Evolutionary conservation across 1,140 invertebrate species (phyloP).

Genomic region (Trichonephila clavipes): DNA sequence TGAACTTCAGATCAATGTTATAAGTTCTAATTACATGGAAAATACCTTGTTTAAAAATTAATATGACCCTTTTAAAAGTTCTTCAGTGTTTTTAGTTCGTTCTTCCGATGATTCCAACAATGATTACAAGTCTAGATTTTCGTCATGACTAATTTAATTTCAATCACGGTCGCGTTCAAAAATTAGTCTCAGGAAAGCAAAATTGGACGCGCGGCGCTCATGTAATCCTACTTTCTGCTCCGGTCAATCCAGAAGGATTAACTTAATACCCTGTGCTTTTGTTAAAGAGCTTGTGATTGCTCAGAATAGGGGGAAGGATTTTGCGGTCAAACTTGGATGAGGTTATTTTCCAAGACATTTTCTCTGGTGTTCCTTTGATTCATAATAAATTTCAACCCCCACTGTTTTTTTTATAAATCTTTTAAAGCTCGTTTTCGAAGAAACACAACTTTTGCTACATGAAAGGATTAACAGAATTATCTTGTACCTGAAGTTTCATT

Average conservation of each 20-base stretch:
- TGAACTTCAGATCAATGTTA: constrained; percentile 61
- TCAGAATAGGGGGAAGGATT: constrained; percentile 31
- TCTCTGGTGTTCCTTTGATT: constrained; percentile 1
- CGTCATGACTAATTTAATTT: constrained; percentile 75
- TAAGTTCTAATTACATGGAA: constrained; percentile 66
- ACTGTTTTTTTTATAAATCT: neutral
- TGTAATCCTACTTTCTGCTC: constrained; percentile 70
- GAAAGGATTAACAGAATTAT: neutral
- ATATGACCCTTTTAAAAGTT: constrained; percentile 68
- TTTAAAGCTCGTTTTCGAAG: constrained; percentile 31
- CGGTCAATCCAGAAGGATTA: constrained; percentile 67
- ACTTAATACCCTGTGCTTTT: constrained; percentile 69
- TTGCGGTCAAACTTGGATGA: constrained; percentile 59
- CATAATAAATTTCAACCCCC: constrained; percentile 42
- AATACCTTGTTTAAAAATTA: constrained; percentile 68
- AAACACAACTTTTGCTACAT: constrained; percentile 6
- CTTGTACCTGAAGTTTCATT: constrained; percentile 10
- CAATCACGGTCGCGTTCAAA: constrained; percentile 57
- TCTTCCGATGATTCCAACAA: constrained; percentile 58
- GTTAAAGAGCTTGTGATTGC: constrained; percentile 66
- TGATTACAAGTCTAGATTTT: constrained; percentile 66
- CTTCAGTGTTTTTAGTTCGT: constrained; percentile 45
- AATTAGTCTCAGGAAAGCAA: constrained; percentile 57
- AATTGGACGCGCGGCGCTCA: constrained; percentile 42
- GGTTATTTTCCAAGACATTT: constrained; percentile 62